A percentile compares a stretch with the other conserved stretches of the same genome.
phyloP scores from a whole-genome alignment of 2,797 vertebrate species.

The Myotis findleyi region DNA sequence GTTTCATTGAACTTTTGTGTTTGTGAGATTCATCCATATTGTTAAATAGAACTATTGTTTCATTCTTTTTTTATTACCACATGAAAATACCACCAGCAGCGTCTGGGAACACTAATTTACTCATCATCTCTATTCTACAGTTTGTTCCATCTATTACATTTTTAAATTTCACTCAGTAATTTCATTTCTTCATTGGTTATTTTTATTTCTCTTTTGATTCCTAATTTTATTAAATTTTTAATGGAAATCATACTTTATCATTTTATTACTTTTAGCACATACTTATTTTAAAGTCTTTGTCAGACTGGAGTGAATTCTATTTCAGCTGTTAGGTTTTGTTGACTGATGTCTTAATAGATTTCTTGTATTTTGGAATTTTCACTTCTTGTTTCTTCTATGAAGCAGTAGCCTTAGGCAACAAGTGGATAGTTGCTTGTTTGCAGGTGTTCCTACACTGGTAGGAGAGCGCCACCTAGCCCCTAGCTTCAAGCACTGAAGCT shows the following conservation, averaged over 20 bases:
- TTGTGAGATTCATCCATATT: not conserved
- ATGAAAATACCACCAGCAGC: not conserved
- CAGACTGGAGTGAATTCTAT: slow-evolving; percentile 4
- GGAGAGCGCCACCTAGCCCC: not conserved
- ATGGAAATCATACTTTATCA: not conserved
- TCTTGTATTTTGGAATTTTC: slow-evolving; percentile 4
- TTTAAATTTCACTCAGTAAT: slow-evolving; percentile 14
- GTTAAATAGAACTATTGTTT: not conserved
- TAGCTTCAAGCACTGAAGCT: not conserved
- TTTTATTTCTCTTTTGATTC: slow-evolving; percentile 52
- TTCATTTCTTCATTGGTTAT: slow-evolving; percentile 28
- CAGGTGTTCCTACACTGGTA: not conserved
- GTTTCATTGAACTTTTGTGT: not conserved
- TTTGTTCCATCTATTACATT: not conserved
- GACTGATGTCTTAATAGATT: slow-evolving; percentile 4
- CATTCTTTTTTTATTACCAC: not conserved
- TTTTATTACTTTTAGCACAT: not conserved
- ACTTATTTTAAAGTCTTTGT: slow-evolving; percentile 5
- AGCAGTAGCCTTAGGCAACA: not conserved
- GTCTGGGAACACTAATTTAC: not conserved
- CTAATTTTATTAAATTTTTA: not conserved
- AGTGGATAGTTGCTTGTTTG: not conserved
- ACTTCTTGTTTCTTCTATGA: not conserved
- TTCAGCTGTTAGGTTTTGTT: slow-evolving; percentile 8
- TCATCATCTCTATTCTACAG: not conserved